A percentile compares a stretch with the other conserved stretches of the same genome.
Evolutionary conservation across 1,140 invertebrate genomes (phyloP).

Genomic region (Habropoda laboriosa): DNA sequence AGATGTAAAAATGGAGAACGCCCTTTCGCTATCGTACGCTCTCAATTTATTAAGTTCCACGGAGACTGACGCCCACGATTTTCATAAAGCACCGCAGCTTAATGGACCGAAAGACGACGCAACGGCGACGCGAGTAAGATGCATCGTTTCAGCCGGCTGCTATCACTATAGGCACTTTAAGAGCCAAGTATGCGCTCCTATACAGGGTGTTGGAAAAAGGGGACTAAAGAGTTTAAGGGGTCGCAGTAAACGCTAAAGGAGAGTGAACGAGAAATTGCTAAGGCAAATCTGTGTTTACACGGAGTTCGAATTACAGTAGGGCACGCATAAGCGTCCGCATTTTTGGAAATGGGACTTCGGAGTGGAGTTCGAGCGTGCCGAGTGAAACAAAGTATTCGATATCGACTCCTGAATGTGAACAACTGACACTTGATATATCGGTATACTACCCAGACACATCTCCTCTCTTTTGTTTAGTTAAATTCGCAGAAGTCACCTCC

Average conservation of each 20-base stretch:
- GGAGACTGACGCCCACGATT: conserved; percentile 18
- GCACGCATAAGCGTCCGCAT: too few species aligned
- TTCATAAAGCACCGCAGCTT: conserved; percentile 37
- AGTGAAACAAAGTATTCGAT: too few species aligned
- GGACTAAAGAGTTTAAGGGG: neutral
- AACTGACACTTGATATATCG: too few species aligned
- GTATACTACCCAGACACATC: too few species aligned
- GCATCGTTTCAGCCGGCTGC: conserved; percentile 23
- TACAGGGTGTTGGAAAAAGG: neutral
- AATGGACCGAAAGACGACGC: conserved; percentile 47
- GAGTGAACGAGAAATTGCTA: neutral
- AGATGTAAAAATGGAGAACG: neutral
- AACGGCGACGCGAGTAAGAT: conserved; percentile 45
- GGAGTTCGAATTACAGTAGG: too few species aligned
- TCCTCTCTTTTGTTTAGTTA: too few species aligned
- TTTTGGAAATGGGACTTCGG: too few species aligned
- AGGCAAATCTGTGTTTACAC: too few species aligned
- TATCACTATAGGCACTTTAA: conserved; percentile 17
- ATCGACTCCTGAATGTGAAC: too few species aligned
- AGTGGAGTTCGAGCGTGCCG: too few species aligned
- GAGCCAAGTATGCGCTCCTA: neutral
- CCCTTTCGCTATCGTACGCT: neutral
- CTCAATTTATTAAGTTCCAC: conserved; percentile 26
- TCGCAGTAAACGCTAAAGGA: neutral
- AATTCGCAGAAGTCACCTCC: too few species aligned